Evolutionary conservation across 2,888 invertebrate genomes (phyloP), one percentile per base, ranked within the genome.

Genomic region (Pseudolycoriella hygida): DNA sequence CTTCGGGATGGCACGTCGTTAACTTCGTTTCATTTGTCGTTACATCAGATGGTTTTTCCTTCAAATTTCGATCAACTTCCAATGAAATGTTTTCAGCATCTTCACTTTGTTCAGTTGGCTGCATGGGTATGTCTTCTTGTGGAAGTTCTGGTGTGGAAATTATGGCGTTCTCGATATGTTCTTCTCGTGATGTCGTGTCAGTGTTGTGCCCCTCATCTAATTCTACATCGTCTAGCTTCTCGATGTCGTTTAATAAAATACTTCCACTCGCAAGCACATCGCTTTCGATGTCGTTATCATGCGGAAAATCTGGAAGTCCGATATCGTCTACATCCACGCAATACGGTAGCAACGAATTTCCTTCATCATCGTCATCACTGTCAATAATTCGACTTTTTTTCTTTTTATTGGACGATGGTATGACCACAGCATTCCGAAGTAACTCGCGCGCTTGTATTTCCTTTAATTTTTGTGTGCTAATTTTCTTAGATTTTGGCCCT

Each of bases 401-500:
- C 6, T 20, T 25, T 12, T 34, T 34, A 34, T 12, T 14, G 34
- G 12, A 12, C 12, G 34, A 34, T 14, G 44, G 44, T 19, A 47
- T 47, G 10, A 44, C 25, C 15, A 47, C 18, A 10, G 47, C 47
- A 14, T 32, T 41, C 11, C 43, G 30, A 11, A 47, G 18, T 19
- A 47, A 18, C 6, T 37, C 47, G 3, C 44, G 41, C 14, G 44
- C 43, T 31, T 47, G 41, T 2, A 47, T 14, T 15, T 44, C 47
- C 25, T 47, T 47, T 18, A 44, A 41, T 11, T 44, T 25, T 39
- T 42, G 38, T 6, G 44, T 47, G 14, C 44, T 47, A 14, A 15
- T 19, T 39, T 44, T 47, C 37, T 47, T 47, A 20, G 44, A 47
- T 44, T 47, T 47, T 14, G 47, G 47, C 19, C 44, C 44, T 1